Conservation (phyloP, 1,140 invertebrate species). For the Chrysomallon squamiferum region DNA sequence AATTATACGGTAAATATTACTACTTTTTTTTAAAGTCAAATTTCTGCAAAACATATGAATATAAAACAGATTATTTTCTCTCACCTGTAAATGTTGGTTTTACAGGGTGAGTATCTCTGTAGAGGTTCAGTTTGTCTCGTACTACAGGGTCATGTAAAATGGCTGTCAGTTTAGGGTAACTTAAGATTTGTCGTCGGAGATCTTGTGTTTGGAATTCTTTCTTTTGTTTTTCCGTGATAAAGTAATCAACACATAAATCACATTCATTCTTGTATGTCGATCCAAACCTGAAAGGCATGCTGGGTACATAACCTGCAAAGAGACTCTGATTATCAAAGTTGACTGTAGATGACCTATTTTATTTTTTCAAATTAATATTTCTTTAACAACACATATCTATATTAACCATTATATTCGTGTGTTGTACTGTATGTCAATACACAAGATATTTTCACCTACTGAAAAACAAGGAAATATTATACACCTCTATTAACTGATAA, state of each 20-base stretch:
- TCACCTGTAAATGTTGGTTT: constrained; percentile 50
- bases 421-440: too few species aligned
- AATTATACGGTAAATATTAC: too few species aligned
- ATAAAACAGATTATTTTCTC: too few species aligned
- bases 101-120: constrained; percentile 54
- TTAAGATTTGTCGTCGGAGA: constrained; percentile 39
- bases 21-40: too few species aligned
- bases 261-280: constrained; percentile 60
- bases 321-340: not conserved
- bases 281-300: constrained; percentile 59
- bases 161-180: constrained; percentile 47
- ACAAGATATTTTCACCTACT: too few species aligned
- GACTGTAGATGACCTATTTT: too few species aligned
- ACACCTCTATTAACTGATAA: too few species aligned
- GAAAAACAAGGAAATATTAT: too few species aligned
- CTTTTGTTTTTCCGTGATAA: constrained; percentile 45
- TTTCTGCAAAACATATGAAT: too few species aligned
- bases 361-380: too few species aligned
- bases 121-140: constrained; percentile 51
- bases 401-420: too few species aligned
- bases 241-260: constrained; percentile 58
- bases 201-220: constrained; percentile 44
- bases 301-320: constrained; percentile 59
- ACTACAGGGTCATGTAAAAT: constrained; percentile 56
- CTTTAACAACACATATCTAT: too few species aligned